Conservation (phyloP, 2,888 invertebrate species). For the Mimas tiliae region DNA sequence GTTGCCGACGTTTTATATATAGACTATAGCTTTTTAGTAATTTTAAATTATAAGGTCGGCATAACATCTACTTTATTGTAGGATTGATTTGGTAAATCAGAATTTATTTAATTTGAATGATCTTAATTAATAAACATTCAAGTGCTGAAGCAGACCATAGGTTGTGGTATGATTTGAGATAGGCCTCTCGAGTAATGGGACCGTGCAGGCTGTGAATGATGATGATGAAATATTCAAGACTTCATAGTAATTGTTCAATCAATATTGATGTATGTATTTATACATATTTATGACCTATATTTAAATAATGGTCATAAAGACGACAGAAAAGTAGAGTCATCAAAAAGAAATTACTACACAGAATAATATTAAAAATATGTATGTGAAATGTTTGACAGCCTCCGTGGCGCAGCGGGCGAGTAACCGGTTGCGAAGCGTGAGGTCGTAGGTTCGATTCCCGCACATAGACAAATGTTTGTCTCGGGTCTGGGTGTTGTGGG, state of each 20-base stretch:
- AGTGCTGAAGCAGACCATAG: neutral
- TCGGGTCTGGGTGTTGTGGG: too few relatives aligned
- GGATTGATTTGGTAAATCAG: neutral
- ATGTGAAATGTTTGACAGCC: too few relatives aligned
- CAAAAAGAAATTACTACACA: neutral
- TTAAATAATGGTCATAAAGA: too few relatives aligned
- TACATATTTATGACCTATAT: conserved; percentile 4
- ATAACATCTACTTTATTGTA: neutral
- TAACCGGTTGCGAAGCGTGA: too few relatives aligned
- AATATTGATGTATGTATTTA: neutral
- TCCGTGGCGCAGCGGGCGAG: too few relatives aligned
- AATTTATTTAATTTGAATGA: neutral
- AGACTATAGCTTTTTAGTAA: neutral
- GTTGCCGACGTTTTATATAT: conserved; percentile 21
- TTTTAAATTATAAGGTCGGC: neutral
- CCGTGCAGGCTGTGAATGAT: too few relatives aligned
- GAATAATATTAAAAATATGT: too few relatives aligned
- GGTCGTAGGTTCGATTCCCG: too few relatives aligned
- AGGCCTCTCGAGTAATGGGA: too few relatives aligned
- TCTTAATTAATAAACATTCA: neutral
- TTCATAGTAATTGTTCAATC: neutral
- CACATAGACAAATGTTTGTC: too few relatives aligned
- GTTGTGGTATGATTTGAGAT: too few relatives aligned
- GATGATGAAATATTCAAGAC: too few relatives aligned
- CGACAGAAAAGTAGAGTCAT: neutral